Evolutionary conservation across 2,113 vertebrate genomes (phyloP).

Genomic region (Clarias batrachus): DNA sequence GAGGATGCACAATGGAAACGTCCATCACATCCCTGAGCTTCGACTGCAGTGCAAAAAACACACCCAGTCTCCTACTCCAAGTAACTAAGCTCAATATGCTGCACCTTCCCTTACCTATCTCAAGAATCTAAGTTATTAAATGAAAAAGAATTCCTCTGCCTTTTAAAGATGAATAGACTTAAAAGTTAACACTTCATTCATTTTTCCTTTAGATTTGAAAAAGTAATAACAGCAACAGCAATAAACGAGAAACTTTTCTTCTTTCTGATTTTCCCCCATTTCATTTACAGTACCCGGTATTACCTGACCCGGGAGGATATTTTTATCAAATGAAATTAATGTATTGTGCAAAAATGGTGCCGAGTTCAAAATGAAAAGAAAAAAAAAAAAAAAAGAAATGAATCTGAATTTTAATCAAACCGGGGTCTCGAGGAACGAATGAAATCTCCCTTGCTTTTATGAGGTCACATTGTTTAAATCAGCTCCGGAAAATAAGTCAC

Average conservation of each 20-base stretch:
- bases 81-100: neutral
- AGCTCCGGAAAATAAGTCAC: constrained; percentile 5
- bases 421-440: constrained; percentile 4
- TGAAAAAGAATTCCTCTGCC: too few species aligned
- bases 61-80: neutral
- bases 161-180: neutral
- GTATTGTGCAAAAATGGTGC: neutral
- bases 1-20: constrained; percentile 28
- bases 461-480: neutral
- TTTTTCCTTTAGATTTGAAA: neutral
- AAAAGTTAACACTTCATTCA: neutral
- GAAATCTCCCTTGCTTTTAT: constrained; percentile 4
- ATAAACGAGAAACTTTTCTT: neutral
- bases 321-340: neutral
- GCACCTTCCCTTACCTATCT: too few species aligned
- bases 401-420: constrained; percentile 10
- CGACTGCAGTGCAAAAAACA: constrained; percentile 11
- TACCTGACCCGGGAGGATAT: neutral
- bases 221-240: neutral
- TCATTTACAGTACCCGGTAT: neutral
- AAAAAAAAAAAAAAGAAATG: neutral
- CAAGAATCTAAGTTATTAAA: neutral
- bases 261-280: neutral
- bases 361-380: neutral
- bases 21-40: constrained; percentile 14